A percentile compares a stretch with the other conserved stretches of the same genome.
These are phyloP conservation scores for Galbula dea DNA, from an alignment of 2,113 vertebrate species.

Conservation along the genomic window DNA sequence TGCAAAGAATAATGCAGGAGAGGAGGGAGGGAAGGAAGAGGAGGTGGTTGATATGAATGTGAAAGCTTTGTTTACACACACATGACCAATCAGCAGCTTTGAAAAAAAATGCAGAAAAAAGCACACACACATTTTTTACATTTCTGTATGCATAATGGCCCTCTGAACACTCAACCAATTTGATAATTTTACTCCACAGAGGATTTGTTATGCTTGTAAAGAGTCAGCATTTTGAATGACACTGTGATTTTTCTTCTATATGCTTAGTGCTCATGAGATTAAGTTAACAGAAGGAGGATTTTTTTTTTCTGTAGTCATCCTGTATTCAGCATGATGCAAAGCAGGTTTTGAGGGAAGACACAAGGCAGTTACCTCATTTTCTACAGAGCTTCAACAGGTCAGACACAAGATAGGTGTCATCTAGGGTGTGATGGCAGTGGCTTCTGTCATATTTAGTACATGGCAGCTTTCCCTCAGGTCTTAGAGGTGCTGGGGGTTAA, in stretches of 20 bases:
- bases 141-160: slow-evolving; percentile 9
- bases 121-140: background rate
- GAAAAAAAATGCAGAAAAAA: slow-evolving; percentile 24
- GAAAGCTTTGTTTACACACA: slow-evolving; percentile 53
- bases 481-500: background rate
- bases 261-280: background rate
- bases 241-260: background rate
- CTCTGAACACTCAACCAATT: slow-evolving; percentile 6
- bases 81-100: slow-evolving; percentile 1
- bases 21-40: slow-evolving; percentile 13
- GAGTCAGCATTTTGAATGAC: slow-evolving; percentile 25
- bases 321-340: background rate
- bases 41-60: slow-evolving; percentile 9
- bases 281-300: background rate
- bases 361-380: background rate
- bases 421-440: background rate
- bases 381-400: background rate
- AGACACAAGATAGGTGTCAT: background rate
- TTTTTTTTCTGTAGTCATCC: background rate
- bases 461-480: accelerated
- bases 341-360: background rate
- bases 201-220: slow-evolving; percentile 13
- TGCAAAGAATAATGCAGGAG: slow-evolving; percentile 14
- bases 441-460: background rate
- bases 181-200: slow-evolving; percentile 14